phyloP scores from a whole-genome alignment of 2,888 invertebrate genomes.

The Subacronicta megacephala region DNA sequence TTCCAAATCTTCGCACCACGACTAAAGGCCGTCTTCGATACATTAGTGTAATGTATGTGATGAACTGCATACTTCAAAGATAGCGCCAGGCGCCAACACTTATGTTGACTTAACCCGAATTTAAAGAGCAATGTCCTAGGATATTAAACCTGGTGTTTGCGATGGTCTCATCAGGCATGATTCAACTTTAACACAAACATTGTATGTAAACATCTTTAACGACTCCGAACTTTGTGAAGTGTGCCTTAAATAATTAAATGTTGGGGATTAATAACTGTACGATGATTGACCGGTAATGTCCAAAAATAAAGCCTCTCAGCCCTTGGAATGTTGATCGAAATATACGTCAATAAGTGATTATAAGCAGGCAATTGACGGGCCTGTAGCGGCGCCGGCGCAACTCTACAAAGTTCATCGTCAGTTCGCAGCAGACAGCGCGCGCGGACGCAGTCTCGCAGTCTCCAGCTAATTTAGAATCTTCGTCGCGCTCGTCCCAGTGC shows the following conservation, averaged over 20 bases:
- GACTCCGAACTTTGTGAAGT: slow-evolving; percentile 29
- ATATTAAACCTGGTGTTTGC: slow-evolving; percentile 42
- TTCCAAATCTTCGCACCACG: no score
- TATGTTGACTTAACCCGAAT: slow-evolving; percentile 80
- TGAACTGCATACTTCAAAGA: slow-evolving; percentile 54
- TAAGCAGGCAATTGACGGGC: slow-evolving; percentile 67
- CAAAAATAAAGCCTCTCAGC: slow-evolving; percentile 76
- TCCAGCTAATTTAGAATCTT: slow-evolving; percentile 54
- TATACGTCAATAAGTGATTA: slow-evolving; percentile 68
- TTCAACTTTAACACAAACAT: slow-evolving; percentile 14
- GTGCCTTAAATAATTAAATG: slow-evolving; percentile 5
- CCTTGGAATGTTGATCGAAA: slow-evolving; percentile 76
- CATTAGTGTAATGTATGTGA: no score
- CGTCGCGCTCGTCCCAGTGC: slow-evolving; percentile 59
- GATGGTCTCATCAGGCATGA: slow-evolving; percentile 23
- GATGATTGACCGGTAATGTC: slow-evolving; percentile 70
- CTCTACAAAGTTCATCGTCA: slow-evolving; percentile 73
- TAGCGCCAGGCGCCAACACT: slow-evolving; percentile 54
- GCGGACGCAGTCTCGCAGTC: slow-evolving; percentile 68
- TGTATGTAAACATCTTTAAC: slow-evolving; percentile 16
- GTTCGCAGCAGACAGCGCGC: slow-evolving; percentile 65
- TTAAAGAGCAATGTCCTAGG: slow-evolving; percentile 74
- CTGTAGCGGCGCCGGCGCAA: slow-evolving; percentile 68
- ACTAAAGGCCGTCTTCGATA: no score
- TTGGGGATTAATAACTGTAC: slow-evolving; percentile 24